Conservation (phyloP, 2,888 invertebrate species). For the Caenorhabditis plicata region DNA sequence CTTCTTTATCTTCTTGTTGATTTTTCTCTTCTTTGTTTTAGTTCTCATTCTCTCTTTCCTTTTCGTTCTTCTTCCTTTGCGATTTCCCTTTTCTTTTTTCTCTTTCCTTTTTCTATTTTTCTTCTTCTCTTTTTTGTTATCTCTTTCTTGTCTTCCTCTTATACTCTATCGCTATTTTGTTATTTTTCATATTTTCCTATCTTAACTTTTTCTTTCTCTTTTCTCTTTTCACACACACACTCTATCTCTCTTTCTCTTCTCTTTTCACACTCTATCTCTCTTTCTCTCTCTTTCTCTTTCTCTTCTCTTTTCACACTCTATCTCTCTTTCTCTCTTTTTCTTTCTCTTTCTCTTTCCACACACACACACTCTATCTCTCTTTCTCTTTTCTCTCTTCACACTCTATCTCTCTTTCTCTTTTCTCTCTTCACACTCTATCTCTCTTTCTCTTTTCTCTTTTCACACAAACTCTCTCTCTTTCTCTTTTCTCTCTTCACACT, state of each 20-base stretch:
- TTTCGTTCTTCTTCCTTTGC: neutral
- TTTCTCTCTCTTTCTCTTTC: neutral
- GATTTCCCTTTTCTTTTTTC: neutral
- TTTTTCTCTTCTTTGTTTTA: neutral
- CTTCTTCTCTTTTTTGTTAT: neutral
- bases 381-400: neutral
- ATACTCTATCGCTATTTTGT: neutral
- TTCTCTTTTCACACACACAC: neutral
- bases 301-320: neutral
- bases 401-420: neutral
- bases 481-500: neutral
- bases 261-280: neutral
- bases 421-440: neutral
- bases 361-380: neutral
- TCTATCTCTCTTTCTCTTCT: neutral
- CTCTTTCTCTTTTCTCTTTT: neutral
- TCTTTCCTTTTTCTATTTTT: neutral
- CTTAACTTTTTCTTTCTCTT: neutral
- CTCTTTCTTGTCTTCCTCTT: neutral
- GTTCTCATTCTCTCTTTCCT: neutral
- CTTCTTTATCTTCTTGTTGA: neutral
- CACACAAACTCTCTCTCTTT: neutral
- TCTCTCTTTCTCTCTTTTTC: neutral
- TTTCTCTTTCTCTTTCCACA: neutral
- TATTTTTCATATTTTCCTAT: neutral